Evolutionary conservation across 1,140 invertebrate species (phyloP).

Genomic region (Bacillus rossius): DNA sequence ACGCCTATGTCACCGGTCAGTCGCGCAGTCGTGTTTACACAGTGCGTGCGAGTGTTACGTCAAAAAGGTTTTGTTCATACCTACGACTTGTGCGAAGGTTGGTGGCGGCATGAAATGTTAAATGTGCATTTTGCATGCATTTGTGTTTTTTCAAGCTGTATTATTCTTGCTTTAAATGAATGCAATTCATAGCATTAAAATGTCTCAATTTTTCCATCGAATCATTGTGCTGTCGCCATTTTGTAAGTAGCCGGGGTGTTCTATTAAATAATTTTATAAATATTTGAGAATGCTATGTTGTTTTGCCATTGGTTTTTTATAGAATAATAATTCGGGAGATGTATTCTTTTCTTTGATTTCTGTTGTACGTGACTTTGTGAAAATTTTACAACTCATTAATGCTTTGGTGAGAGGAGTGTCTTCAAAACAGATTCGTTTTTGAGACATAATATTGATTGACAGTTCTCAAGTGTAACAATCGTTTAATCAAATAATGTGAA

Average conservation of each 20-base stretch:
- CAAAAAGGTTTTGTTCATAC: constrained; percentile 18
- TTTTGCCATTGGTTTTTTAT: too few species aligned
- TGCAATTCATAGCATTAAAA: background rate
- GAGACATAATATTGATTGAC: too few species aligned
- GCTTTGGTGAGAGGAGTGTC: too few species aligned
- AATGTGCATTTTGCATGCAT: background rate
- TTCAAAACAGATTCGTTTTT: too few species aligned
- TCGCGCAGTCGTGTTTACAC: constrained; percentile 20
- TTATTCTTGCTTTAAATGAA: background rate
- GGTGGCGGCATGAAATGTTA: constrained; percentile 2
- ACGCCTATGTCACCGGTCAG: constrained; percentile 19
- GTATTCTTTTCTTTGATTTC: too few species aligned
- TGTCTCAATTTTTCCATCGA: background rate
- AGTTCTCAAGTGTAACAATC: too few species aligned
- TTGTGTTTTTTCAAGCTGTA: background rate
- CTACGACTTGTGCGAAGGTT: constrained; percentile 12
- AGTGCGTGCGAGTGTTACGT: constrained; percentile 19
- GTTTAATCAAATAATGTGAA: too few species aligned
- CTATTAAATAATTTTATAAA: constrained; percentile 5
- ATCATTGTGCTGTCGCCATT: constrained; percentile 15
- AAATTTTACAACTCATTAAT: too few species aligned
- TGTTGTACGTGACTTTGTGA: too few species aligned
- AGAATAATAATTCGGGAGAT: too few species aligned
- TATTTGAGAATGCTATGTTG: too few species aligned
- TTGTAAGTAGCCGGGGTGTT: constrained; percentile 19